phyloP scores from a whole-genome alignment of 2,113 vertebrate genomes.

The Pterocles burchelli region DNA sequence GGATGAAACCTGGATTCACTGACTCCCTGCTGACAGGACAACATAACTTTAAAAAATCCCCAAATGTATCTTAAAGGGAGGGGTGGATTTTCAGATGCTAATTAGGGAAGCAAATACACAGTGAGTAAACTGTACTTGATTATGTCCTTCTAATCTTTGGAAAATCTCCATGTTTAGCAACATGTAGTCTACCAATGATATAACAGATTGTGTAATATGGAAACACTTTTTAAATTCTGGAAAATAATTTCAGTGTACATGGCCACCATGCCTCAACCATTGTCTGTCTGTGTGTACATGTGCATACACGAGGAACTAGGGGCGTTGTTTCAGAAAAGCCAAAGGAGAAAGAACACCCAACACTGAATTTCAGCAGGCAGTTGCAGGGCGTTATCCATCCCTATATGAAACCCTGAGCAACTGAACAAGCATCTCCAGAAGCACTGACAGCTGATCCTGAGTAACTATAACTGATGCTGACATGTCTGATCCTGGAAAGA shows the following conservation, averaged over 20 bases:
- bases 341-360: neutral
- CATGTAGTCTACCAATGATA: neutral
- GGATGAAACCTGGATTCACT: neutral
- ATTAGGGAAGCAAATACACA: neutral
- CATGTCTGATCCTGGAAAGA: neutral
- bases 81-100: neutral
- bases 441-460: neutral
- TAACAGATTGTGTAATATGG: neutral
- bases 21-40: neutral
- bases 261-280: neutral
- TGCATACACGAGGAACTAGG: neutral
- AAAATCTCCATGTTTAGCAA: neutral
- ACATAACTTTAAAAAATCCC: neutral
- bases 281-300: fast-evolving
- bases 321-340: neutral
- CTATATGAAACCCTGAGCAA: neutral
- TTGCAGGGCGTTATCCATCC: neutral
- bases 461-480: neutral
- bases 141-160: neutral
- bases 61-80: neutral
- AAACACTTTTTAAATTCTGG: neutral
- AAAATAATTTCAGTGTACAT: neutral
- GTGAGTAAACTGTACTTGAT: neutral
- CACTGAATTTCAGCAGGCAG: neutral
- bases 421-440: neutral